Evolutionary conservation across 1,140 invertebrate species (phyloP), one percentile per base, ranked within the genome.

Genomic region (Lordiphosa stackelbergi): DNA sequence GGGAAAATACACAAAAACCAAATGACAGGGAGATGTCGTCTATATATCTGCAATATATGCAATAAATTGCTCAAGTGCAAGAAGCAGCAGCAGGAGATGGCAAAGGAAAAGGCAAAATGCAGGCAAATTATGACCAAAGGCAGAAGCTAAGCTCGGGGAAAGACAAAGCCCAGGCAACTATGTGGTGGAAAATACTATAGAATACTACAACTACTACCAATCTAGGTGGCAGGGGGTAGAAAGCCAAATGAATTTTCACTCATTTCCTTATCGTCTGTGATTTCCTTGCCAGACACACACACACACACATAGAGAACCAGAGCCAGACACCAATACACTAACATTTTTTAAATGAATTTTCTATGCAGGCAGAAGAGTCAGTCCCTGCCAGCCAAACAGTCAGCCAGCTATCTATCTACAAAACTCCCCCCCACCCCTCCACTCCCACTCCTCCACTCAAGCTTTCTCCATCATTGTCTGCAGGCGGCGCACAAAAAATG

Each of bases 221-320:
- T 11, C 2, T 1, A 7, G 36, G 41, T 8, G 1, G 12, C 16
- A 35, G 16, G 43, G 16, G 43, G 11, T 34, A 36, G 49, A 69
- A 53, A 56, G 69, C 59, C 71, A 83, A 81, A 81, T 81, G 77
- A 81, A 81, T 81, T 81, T 81, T 81, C 77, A 73, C 77, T 84
- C 77, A 83, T 83, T 83, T 83, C 77, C 77, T 83, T 83, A 83
- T 83, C 77, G 77, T 84, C 77, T 83, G 77, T 83, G 77, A 83
- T 83, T 83, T 83, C 77, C 77, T 83, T 84, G 69, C 78, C 77
- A 83, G 68, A 81, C 75, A 43, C 47, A 49, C 52, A 51, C 47
- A 49, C 52, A 51, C 31, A 71, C 43, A 66, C 55, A 59, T 16
- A 16, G 16, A 16, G 19, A 66, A 24, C 22, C 36, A 58, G 19